Conservation (phyloP, 2,797 vertebrate genomes). For the Staurois parvus region DNA sequence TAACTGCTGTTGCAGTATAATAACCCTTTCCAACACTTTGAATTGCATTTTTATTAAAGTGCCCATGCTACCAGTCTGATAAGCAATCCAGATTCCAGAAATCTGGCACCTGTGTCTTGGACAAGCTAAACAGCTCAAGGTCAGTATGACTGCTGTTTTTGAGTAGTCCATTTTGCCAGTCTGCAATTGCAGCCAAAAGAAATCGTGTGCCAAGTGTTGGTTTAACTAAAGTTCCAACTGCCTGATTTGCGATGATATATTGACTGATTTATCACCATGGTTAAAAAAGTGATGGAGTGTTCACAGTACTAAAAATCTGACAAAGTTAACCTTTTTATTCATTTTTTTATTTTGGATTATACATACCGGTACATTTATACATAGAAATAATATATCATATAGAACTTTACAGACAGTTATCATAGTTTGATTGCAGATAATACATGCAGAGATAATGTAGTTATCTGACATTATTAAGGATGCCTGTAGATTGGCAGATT, state of each 20-base stretch:
- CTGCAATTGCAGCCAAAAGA: not conserved
- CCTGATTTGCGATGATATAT: conserved; percentile 24
- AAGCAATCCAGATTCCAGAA: conserved; percentile 5
- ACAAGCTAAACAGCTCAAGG: conserved; percentile 10
- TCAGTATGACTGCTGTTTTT: conserved; percentile 22
- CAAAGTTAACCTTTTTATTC: no score
- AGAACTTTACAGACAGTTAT: no score
- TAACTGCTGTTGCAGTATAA: not conserved
- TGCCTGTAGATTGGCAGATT: no score
- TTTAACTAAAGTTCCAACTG: not conserved
- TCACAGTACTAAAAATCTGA: not conserved
- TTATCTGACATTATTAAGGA: no score
- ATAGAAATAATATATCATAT: no score
- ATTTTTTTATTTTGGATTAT: no score
- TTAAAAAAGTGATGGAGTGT: not conserved
- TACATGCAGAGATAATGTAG: no score
- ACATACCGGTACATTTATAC: no score
- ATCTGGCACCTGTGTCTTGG: conserved; percentile 19
- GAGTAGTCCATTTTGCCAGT: conserved; percentile 15
- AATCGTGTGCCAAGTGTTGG: conserved; percentile 27
- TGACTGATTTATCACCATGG: not conserved
- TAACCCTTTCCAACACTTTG: not conserved
- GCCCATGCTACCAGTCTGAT: conserved; percentile 22
- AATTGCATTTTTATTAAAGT: conserved; percentile 5
- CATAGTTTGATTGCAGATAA: no score